phyloP scores from a whole-genome alignment of 2,888 invertebrate genomes.

The Andrena marginata region DNA sequence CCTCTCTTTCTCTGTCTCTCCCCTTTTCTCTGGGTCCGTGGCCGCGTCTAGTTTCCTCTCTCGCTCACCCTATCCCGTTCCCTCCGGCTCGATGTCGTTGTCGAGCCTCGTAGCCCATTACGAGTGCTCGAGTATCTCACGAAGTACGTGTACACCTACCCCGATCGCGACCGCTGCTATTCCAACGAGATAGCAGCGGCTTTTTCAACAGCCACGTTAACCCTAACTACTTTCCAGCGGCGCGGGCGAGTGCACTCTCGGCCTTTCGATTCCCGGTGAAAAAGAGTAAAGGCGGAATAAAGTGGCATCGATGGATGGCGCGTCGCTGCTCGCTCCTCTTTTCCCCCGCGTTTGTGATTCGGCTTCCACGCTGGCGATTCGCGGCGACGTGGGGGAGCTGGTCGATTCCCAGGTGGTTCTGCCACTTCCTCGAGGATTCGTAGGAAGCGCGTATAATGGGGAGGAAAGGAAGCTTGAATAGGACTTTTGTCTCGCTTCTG shows the following conservation, averaged over 20 bases:
- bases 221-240: slow-evolving; percentile 27
- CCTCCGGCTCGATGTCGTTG: slow-evolving; percentile 41
- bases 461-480: too few relatives aligned
- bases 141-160: slow-evolving; percentile 52
- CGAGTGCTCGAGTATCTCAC: slow-evolving; percentile 58
- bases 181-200: slow-evolving; percentile 45
- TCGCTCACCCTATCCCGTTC: slow-evolving; percentile 24
- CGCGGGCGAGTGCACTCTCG: neutral
- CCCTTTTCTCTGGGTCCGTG: neutral
- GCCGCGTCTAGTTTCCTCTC: slow-evolving; percentile 22
- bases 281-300: neutral
- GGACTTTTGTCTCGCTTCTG: too few relatives aligned
- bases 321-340: neutral
- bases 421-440: neutral
- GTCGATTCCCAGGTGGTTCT: neutral
- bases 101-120: slow-evolving; percentile 50
- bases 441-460: neutral
- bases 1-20: slow-evolving; percentile 13
- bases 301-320: neutral
- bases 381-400: neutral
- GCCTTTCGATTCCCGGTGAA: neutral
- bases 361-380: too few relatives aligned
- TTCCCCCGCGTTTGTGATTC: neutral
- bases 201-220: slow-evolving; percentile 53
- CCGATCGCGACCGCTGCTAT: slow-evolving; percentile 52